Base-by-base conservation (phyloP, 2,797 vertebrate genomes). In the Pipistrellus pipistrellus region DNA sequence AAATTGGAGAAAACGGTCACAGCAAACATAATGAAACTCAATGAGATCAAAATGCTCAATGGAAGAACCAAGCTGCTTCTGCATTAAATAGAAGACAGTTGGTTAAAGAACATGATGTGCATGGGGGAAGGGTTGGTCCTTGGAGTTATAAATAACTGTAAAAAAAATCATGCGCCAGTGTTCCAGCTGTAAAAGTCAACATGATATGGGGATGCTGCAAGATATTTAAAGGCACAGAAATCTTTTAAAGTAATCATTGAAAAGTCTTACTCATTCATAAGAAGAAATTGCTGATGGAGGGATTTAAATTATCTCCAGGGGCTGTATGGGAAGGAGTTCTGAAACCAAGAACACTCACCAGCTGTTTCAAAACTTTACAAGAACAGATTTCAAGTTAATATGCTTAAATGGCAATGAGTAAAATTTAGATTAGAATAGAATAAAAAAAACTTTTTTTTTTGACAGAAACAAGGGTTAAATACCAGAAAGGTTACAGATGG, bases 161-260 rank as follows among this genome's bases (percentile, higher is more conserved):
- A 84, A 32, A 59, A 59, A 76, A 91, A 38, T 12, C 41, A 15
- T 6, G 62, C 53, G 93, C 27, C 88, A 25, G 20, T n/a, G 11
- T 69, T 71, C 76, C 87, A 93, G 82, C 78, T 92, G 57, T 73
- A 83, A 75, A 89, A 94, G 48, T 71, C 55, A 90, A 55, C 75
- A 25, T 46, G 53, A 20, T 55, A 35, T 41, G 69, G 84, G 35
- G 9, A 69, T 81, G 55, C 69, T 73, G 84, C 35, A 81, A 32
- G 88, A 68, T 85, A 95, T 94, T 97, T 97, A 96, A 97, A 87
- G 91, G 81, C 83, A 82, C 62, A 82, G 86, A 93, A 69, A 25
- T 62, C 57, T 89, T 91, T 93, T 94, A 25, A 81, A 88, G 51
- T 78, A 88, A 94, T 77, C 78, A 51, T 10, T 78, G 64, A 25